These are phyloP conservation scores for Ophioderma brevispina DNA, from an alignment of 35 echinoderm and acorn worm species.

Conservation along the genomic window DNA sequence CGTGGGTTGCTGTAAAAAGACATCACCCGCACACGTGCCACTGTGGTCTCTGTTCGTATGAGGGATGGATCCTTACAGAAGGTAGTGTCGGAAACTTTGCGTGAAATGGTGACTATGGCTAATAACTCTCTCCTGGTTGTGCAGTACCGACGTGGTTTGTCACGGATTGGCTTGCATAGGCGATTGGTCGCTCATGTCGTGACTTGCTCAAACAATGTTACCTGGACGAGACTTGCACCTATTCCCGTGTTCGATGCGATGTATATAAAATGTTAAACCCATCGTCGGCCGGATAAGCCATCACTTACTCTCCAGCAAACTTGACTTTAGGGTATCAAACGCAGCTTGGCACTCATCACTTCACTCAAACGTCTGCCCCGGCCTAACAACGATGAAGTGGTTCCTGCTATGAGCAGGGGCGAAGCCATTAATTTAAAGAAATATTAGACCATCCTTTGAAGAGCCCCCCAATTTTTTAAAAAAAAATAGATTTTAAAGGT, in stretches of 20 bases:
- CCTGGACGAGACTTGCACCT: slow-evolving; percentile 47
- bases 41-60: slow-evolving; percentile 69
- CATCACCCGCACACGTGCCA: slow-evolving; percentile 55
- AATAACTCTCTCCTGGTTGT: not conserved
- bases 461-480: too few species aligned
- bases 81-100: slow-evolving; percentile 51
- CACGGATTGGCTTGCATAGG: slow-evolving; percentile 38
- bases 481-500: too few species aligned
- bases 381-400: slow-evolving; percentile 42
- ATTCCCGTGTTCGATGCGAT: slow-evolving; percentile 51
- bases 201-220: slow-evolving; percentile 40
- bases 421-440: too few species aligned
- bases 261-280: slow-evolving; percentile 65
- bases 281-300: slow-evolving; percentile 23
- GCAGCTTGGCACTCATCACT: slow-evolving; percentile 21
- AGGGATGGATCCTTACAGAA: slow-evolving; percentile 47
- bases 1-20: slow-evolving; percentile 43
- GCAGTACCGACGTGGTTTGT: slow-evolving; percentile 23
- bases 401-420: slow-evolving; percentile 19
- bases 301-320: not conserved
- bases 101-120: not conserved
- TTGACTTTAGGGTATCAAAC: slow-evolving; percentile 28
- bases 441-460: too few species aligned
- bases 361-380: slow-evolving; percentile 39
- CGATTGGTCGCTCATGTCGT: slow-evolving; percentile 38